These are phyloP conservation scores for Acomys russatus DNA, from an alignment of 2,797 vertebrate species.

Conservation along the genomic window DNA sequence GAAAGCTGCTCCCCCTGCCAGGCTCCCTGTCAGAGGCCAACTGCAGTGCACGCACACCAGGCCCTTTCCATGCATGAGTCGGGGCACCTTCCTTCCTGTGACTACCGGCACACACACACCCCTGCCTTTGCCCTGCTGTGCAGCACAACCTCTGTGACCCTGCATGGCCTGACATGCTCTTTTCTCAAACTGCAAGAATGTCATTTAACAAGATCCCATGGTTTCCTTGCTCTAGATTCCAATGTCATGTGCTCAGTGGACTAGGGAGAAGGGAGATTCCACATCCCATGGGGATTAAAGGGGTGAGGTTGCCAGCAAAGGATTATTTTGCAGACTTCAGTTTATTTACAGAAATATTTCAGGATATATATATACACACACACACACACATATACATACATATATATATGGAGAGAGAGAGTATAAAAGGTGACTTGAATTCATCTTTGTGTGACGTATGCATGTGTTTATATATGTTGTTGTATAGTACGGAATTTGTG, in stretches of 20 bases:
- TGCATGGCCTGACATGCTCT: fast-evolving
- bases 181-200: background rate
- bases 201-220: too few species aligned
- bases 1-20: background rate
- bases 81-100: background rate
- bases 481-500: background rate
- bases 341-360: background rate
- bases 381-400: too few species aligned
- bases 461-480: fast-evolving
- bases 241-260: background rate
- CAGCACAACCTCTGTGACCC: fast-evolving
- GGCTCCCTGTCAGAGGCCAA: fast-evolving
- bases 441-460: background rate
- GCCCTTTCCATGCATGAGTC: fast-evolving
- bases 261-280: background rate
- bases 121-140: too few species aligned
- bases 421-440: background rate
- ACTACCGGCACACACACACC: too few species aligned
- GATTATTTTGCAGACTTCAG: background rate
- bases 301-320: fast-evolving
- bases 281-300: too few species aligned
- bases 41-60: background rate
- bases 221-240: background rate
- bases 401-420: background rate
- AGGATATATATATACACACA: background rate